Percentiles rank a stretch among this genome's conserved stretches.
These are phyloP conservation scores for Neosalanx taihuensis DNA, from an alignment of 2,797 vertebrate species.

Conservation along the genomic window DNA sequence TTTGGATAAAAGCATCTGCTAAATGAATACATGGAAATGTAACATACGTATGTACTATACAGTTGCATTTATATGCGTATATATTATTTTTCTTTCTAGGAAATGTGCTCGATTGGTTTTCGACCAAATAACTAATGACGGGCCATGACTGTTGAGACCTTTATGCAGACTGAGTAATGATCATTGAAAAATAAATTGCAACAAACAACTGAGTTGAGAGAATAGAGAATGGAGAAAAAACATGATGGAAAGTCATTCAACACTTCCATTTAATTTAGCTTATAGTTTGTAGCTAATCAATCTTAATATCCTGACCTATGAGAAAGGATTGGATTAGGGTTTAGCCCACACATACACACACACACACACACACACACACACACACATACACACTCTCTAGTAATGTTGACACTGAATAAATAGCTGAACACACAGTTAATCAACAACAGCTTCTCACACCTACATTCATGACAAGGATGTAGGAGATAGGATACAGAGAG, in stretches of 20 bases:
- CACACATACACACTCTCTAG: slow-evolving; percentile 21
- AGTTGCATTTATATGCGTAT: not conserved
- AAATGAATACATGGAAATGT: too few species aligned
- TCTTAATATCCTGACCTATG: slow-evolving; percentile 43
- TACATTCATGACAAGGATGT: too few species aligned
- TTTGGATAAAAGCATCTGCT: too few species aligned
- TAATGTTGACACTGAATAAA: slow-evolving; percentile 53
- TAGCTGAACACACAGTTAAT: slow-evolving; percentile 50
- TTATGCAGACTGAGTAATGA: slow-evolving; percentile 24
- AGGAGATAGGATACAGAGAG: too few species aligned
- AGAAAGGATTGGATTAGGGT: not conserved
- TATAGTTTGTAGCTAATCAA: slow-evolving; percentile 52
- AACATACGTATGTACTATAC: not conserved
- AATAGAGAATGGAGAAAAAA: slow-evolving; percentile 30
- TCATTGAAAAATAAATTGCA: slow-evolving; percentile 37
- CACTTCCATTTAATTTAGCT: slow-evolving; percentile 49
- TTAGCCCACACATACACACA: not conserved
- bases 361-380: slow-evolving; percentile 1
- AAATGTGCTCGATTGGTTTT: slow-evolving; percentile 7
- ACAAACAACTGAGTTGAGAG: slow-evolving; percentile 38
- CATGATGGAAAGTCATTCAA: slow-evolving; percentile 35
- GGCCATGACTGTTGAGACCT: not conserved
- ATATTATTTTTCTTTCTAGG: not conserved
- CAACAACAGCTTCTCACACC: slow-evolving; percentile 60
- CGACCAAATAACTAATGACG: slow-evolving; percentile 31